phyloP scores from a whole-genome alignment of 2,888 invertebrate species.

The Capitulum mitella region DNA sequence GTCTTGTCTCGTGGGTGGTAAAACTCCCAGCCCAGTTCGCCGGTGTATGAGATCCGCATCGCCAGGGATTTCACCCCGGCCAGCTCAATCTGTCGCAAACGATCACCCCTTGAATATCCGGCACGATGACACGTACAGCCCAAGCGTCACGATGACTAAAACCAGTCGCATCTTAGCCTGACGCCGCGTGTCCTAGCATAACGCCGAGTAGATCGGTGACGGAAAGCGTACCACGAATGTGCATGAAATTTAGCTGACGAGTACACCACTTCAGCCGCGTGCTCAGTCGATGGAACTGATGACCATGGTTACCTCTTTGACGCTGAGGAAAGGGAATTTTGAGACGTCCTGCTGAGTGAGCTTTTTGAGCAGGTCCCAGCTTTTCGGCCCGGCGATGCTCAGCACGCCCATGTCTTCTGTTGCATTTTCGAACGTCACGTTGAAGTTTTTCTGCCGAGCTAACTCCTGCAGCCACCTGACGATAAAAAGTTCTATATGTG shows the following conservation, averaged over 20 bases:
- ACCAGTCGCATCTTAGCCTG: too few relatives aligned
- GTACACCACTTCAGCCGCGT: too few relatives aligned
- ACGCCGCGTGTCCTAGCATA: too few relatives aligned
- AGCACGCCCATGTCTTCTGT: constrained; percentile 42
- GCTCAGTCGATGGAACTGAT: background rate
- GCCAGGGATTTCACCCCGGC: constrained; percentile 40
- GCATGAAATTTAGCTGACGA: too few relatives aligned
- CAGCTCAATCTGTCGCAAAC: constrained; percentile 38
- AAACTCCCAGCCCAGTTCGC: constrained; percentile 48
- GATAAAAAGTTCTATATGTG: too few relatives aligned
- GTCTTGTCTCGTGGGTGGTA: constrained; percentile 43
- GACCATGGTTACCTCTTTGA: constrained; percentile 29
- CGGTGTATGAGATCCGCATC: constrained; percentile 43
- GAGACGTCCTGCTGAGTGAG: constrained; percentile 41
- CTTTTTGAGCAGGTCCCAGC: constrained; percentile 41
- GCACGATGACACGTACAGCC: too few relatives aligned
- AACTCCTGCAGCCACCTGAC: constrained; percentile 43
- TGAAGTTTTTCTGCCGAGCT: constrained; percentile 35
- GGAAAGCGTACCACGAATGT: too few relatives aligned
- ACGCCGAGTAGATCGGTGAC: too few relatives aligned
- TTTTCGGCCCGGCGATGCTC: constrained; percentile 43
- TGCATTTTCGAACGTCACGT: constrained; percentile 41
- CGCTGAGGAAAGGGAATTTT: constrained; percentile 43
- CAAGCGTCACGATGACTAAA: too few relatives aligned
- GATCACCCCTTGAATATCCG: too few relatives aligned